Conservation (phyloP, 2,113 vertebrate species). For the Diphyllodes magnificus region DNA sequence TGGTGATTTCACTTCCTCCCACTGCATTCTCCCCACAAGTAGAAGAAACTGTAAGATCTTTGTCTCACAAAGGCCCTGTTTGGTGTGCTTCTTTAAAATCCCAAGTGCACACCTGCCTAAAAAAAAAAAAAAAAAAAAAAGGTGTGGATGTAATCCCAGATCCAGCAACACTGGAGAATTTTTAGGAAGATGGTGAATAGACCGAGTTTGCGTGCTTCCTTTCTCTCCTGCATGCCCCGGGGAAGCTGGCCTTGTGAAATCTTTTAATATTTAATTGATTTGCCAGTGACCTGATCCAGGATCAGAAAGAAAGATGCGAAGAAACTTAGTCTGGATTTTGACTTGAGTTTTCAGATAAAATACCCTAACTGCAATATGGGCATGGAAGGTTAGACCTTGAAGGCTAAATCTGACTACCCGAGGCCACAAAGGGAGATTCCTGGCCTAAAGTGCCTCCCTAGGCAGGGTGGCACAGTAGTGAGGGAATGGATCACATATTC, state of each 20-base stretch:
- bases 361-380: background rate
- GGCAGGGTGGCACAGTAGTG: background rate
- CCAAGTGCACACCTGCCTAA: rapidly evolving
- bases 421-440: background rate
- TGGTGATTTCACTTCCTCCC: background rate
- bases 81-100: background rate
- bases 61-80: background rate
- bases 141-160: background rate
- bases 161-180: background rate
- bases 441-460: background rate
- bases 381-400: background rate
- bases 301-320: background rate
- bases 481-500: background rate
- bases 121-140: background rate
- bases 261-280: background rate
- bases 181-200: background rate
- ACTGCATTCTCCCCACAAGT: background rate
- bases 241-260: background rate
- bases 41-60: background rate
- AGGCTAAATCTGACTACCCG: background rate
- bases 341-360: background rate
- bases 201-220: background rate
- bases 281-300: background rate
- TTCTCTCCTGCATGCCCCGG: background rate
- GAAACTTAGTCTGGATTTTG: background rate